Conservation (phyloP, 92 coral and sea anemone genomes). For the Siderastrea radians region DNA sequence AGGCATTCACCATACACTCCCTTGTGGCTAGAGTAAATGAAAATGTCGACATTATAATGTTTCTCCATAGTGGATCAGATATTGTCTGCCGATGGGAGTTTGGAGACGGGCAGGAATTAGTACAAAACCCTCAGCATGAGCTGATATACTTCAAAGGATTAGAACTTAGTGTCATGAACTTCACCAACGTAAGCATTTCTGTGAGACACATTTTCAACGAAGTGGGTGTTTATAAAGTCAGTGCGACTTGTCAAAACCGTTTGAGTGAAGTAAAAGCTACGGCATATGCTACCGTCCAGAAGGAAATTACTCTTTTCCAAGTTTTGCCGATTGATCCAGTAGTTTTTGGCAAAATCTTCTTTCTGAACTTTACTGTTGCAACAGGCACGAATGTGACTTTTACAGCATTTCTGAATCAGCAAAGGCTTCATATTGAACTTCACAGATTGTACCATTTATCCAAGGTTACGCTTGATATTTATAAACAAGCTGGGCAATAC, state of each 20-base stretch:
- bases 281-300: constrained; percentile 35
- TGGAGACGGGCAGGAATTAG: constrained; percentile 52
- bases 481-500: constrained; percentile 50
- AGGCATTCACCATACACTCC: constrained; percentile 33
- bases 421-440: constrained; percentile 5
- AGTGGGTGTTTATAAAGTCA: constrained; percentile 43
- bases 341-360: constrained; percentile 56
- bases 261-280: constrained; percentile 27
- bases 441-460: background rate
- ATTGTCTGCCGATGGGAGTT: constrained; percentile 61
- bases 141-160: constrained; percentile 12
- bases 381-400: constrained; percentile 70
- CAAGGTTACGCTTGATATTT: constrained; percentile 45
- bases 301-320: constrained; percentile 49
- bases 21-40: constrained; percentile 44
- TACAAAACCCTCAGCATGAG: background rate
- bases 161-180: background rate
- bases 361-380: constrained; percentile 46
- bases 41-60: constrained; percentile 33
- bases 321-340: constrained; percentile 56
- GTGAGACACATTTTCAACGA: constrained; percentile 25
- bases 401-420: constrained; percentile 7
- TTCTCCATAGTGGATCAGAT: constrained; percentile 61
- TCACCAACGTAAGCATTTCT: constrained; percentile 31
- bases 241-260: constrained; percentile 57